A percentile compares a stretch with the other conserved stretches of the same genome.
Conservation (phyloP, 2,888 invertebrate genomes). For the Boloria selene region DNA sequence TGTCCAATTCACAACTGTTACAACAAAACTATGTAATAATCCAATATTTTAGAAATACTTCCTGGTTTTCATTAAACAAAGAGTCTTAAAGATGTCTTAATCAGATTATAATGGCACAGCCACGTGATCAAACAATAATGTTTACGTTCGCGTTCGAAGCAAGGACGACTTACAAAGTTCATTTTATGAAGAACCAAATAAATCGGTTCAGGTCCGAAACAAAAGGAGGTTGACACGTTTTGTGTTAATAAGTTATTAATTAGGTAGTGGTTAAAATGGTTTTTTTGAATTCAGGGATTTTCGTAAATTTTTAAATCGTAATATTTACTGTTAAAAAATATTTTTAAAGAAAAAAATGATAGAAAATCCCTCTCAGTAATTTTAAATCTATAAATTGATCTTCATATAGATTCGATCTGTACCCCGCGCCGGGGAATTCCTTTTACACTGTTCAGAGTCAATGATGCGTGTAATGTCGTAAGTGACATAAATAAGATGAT, state of each 20-base stretch:
- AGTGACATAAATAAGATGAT: background rate
- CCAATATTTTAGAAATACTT: background rate
- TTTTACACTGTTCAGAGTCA: conserved; percentile 3
- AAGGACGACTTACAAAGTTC: conserved; percentile 62
- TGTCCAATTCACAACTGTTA: too few relatives aligned
- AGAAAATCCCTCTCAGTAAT: too few relatives aligned
- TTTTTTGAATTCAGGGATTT: too few relatives aligned
- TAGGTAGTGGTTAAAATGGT: too few relatives aligned
- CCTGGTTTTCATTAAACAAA: conserved; percentile 8
- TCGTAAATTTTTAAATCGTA: too few relatives aligned
- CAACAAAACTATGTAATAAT: background rate
- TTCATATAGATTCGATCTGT: too few relatives aligned
- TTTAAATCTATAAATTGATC: too few relatives aligned
- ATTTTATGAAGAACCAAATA: conserved; percentile 50
- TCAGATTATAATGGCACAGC: conserved; percentile 69
- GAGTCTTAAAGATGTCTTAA: conserved; percentile 47
- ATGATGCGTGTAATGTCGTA: background rate
- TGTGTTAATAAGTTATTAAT: background rate
- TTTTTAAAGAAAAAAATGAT: too few relatives aligned
- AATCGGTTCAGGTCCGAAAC: background rate
- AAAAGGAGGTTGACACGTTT: background rate
- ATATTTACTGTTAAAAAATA: too few relatives aligned
- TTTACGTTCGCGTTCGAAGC: conserved; percentile 67
- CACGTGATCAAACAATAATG: conserved; percentile 78
- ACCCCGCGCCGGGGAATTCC: conserved; percentile 8